These are phyloP conservation scores for Carollia perspicillata DNA, from an alignment of 2,113 vertebrate species.

Conservation along the genomic window DNA sequence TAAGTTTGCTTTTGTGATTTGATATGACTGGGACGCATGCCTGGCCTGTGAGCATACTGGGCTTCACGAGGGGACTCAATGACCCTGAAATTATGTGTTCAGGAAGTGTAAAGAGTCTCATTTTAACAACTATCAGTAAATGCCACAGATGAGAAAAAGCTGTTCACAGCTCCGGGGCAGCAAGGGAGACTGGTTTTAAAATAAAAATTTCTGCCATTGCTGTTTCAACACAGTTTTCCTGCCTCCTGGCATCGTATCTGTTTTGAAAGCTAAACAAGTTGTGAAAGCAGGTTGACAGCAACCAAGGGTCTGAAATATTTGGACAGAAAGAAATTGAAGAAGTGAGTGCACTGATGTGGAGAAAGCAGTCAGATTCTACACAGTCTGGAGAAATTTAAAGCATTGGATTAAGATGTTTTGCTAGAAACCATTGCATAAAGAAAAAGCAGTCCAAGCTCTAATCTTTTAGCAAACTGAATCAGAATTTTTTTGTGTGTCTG, in stretches of 20 bases:
- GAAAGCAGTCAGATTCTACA: not conserved
- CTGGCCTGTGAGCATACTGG: not conserved
- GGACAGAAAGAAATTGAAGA: not conserved
- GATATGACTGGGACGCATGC: not conserved
- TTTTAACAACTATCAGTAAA: not conserved
- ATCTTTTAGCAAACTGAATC: not conserved
- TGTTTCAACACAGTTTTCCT: not conserved
- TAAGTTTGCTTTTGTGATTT: conserved; percentile 34
- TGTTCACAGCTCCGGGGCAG: not conserved
- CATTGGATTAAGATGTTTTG: not conserved
- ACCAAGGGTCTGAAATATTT: not conserved
- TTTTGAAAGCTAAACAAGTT: not conserved
- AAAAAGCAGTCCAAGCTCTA: not conserved
- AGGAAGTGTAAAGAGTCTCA: not conserved
- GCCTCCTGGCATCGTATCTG: not conserved
- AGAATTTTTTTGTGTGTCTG: not conserved
- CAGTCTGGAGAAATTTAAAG: not conserved
- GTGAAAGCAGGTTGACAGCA: not conserved
- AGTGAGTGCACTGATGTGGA: not conserved
- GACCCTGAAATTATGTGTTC: conserved; percentile 17
- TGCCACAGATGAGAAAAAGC: not conserved
- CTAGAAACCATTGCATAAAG: not conserved
- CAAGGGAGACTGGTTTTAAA: not conserved
- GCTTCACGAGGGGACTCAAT: not conserved
- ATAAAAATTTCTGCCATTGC: not conserved